These are phyloP conservation scores for Platysternon megacephalum DNA, from an alignment of 2,113 vertebrate species.

Conservation along the genomic window DNA sequence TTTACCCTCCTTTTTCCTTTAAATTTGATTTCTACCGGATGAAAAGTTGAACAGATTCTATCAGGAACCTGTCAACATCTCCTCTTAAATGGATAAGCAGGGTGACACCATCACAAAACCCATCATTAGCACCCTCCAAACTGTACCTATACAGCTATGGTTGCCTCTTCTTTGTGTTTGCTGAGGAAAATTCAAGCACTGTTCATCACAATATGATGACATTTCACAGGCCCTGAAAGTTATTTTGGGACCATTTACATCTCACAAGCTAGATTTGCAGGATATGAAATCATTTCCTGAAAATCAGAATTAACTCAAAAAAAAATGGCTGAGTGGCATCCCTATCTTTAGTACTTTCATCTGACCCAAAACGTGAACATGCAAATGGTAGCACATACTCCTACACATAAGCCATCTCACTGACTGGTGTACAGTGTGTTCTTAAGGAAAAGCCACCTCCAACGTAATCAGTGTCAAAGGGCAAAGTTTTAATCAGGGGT, in stretches of 20 bases:
- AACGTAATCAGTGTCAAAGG: neutral
- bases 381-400: neutral
- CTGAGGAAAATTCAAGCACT: neutral
- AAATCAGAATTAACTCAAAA: neutral
- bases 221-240: neutral
- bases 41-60: neutral
- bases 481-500: neutral
- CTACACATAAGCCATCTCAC: neutral
- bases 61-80: neutral
- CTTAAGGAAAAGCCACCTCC: neutral
- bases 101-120: neutral
- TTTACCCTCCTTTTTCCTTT: neutral
- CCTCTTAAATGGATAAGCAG: neutral
- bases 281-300: neutral
- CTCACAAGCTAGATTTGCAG: neutral
- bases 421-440: neutral
- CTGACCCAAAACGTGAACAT: neutral
- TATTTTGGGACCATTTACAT: neutral
- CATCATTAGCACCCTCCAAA: neutral
- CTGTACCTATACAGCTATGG: neutral
- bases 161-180: neutral
- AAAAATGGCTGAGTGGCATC: neutral
- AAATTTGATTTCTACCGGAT: neutral
- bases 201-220: neutral
- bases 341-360: neutral